Percentiles rank a stretch among this genome's conserved stretches.
These are phyloP conservation scores for Sinocyclocheilus rhinocerous DNA, from an alignment of 2,113 vertebrate genomes.

Conservation along the genomic window DNA sequence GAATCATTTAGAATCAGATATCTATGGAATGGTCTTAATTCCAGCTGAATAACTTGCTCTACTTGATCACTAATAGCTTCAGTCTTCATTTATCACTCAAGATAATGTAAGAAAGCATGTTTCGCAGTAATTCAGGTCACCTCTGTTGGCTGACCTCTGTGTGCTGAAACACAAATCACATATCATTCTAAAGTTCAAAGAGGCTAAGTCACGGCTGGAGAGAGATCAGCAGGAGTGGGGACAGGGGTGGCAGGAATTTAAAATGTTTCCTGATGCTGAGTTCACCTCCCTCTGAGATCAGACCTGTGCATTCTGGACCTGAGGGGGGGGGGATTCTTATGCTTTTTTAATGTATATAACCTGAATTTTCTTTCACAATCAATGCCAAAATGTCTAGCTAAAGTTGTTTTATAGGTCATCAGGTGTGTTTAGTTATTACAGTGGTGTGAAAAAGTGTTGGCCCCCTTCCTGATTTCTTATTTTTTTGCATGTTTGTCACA, in stretches of 20 bases:
- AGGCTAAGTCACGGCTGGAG: constrained; percentile 36
- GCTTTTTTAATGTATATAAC: background rate
- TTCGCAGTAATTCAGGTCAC: background rate
- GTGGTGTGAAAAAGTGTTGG: too few relatives aligned
- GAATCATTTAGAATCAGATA: background rate
- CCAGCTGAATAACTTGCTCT: background rate
- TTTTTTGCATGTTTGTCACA: too few relatives aligned
- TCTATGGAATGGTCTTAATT: background rate
- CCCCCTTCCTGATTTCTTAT: too few relatives aligned
- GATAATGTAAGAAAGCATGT: background rate
- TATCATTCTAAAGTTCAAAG: constrained; percentile 37
- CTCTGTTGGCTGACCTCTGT: constrained; percentile 40
- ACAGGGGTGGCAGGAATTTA: constrained; percentile 49
- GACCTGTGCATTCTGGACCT: background rate
- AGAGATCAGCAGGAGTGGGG: constrained; percentile 30
- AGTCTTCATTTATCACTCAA: constrained; percentile 14
- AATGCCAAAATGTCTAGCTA: background rate
- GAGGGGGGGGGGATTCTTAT: background rate
- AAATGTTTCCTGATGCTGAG: constrained; percentile 61
- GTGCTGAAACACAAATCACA: constrained; percentile 29
- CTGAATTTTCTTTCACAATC: background rate
- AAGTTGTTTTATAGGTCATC: background rate
- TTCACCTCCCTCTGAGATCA: constrained; percentile 36
- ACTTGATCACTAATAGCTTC: background rate
- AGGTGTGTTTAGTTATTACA: background rate